Evolutionary conservation across 1,140 invertebrate genomes (phyloP).

Genomic region (Saccostrea glomerata): DNA sequence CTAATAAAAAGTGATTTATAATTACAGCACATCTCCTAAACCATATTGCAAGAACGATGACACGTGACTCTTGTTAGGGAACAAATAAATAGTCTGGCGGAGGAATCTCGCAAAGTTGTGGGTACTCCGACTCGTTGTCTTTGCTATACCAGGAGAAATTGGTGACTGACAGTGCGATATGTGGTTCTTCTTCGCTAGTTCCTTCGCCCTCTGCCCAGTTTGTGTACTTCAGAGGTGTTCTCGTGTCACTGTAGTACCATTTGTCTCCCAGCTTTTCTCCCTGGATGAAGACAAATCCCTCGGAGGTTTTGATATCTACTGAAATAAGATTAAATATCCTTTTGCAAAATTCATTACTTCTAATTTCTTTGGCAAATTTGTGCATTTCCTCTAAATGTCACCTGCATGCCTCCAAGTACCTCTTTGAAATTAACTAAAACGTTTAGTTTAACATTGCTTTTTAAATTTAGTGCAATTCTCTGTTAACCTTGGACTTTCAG

Average conservation of each 20-base stretch:
- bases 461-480: too few species aligned
- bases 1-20: too few species aligned
- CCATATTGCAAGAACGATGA: background rate
- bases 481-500: too few species aligned
- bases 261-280: background rate
- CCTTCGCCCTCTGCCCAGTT: background rate
- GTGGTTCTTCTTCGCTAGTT: background rate
- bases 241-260: background rate
- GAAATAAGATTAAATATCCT: background rate
- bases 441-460: too few species aligned
- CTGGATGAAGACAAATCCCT: background rate
- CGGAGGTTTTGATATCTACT: background rate
- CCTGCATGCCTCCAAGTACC: too few species aligned
- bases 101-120: background rate
- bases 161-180: background rate
- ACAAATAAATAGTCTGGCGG: background rate
- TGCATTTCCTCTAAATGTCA: too few species aligned
- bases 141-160: constrained; percentile 24
- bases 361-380: too few species aligned
- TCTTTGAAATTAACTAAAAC: too few species aligned
- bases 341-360: background rate
- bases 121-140: constrained; percentile 14
- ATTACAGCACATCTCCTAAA: background rate
- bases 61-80: background rate
- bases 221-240: background rate